Conservation (phyloP, 2,113 vertebrate species). For the Phoxinus phoxinus region DNA sequence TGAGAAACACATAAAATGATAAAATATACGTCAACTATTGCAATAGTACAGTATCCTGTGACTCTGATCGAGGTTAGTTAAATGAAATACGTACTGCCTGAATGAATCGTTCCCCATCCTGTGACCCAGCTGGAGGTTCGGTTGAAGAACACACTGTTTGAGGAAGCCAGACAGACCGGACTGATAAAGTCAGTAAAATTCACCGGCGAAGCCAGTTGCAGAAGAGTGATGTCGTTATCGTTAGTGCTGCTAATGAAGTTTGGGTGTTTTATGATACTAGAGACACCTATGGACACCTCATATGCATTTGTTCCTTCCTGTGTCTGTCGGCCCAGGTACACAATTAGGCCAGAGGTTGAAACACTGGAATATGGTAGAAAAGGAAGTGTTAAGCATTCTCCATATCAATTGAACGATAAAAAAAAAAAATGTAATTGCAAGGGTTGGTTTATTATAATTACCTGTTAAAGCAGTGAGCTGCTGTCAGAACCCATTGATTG, state of each 20-base stretch:
- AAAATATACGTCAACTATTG: neutral
- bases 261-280: conserved; percentile 52
- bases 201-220: conserved; percentile 59
- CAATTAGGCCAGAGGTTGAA: neutral
- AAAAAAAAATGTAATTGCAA: neutral
- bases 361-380: neutral
- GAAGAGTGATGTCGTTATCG: conserved; percentile 71
- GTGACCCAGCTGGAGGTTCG: conserved; percentile 72
- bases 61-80: neutral
- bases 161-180: conserved; percentile 74
- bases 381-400: neutral
- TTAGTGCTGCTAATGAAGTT: conserved; percentile 56
- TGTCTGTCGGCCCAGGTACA: conserved; percentile 33
- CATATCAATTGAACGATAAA: neutral
- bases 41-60: neutral
- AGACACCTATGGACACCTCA: neutral
- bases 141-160: conserved; percentile 66
- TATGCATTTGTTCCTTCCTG: neutral
- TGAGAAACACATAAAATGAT: neutral
- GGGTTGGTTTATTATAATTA: conserved; percentile 61
- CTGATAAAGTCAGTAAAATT: conserved; percentile 62
- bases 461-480: conserved; percentile 72
- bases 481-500: conserved; percentile 73
- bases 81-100: conserved; percentile 23
- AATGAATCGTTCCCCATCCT: conserved; percentile 69